Evolutionary conservation across 2,888 invertebrate species (phyloP).

Genomic region (Chrysolina oricalcia): DNA sequence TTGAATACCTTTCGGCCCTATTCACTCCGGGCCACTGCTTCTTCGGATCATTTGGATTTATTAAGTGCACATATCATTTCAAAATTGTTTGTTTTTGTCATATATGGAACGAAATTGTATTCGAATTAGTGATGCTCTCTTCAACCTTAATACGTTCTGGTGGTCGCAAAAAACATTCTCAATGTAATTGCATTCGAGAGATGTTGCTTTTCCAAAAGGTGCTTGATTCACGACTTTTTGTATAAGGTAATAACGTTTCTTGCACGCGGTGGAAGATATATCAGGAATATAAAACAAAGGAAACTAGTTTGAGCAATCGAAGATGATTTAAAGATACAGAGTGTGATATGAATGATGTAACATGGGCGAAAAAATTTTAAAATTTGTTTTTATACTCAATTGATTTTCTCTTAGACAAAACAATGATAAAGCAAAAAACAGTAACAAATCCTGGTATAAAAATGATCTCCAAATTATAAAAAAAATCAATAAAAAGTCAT

Average conservation of each 20-base stretch:
- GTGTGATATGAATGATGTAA: too few species aligned
- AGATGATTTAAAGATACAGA: too few species aligned
- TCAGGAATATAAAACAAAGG: constrained; percentile 22
- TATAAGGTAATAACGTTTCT: constrained; percentile 45
- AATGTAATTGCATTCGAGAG: constrained; percentile 48
- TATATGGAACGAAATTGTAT: constrained; percentile 53
- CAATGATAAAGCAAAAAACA: too few species aligned
- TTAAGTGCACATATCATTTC: constrained; percentile 60
- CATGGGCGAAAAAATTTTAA: too few species aligned
- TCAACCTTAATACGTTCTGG: constrained; percentile 43
- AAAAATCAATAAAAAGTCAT: too few species aligned
- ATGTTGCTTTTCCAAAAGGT: constrained; percentile 50
- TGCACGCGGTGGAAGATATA: constrained; percentile 44
- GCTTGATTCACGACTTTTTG: constrained; percentile 50
- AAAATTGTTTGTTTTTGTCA: constrained; percentile 58
- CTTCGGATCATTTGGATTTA: constrained; percentile 60
- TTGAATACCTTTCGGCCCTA: neutral
- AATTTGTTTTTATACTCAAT: too few species aligned
- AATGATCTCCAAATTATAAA: too few species aligned
- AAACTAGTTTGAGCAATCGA: neutral
- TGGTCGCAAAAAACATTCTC: constrained; percentile 42
- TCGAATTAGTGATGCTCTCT: constrained; percentile 49
- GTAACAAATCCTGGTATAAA: too few species aligned
- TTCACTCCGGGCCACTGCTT: constrained; percentile 52
- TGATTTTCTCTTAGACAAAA: too few species aligned